Evolutionary conservation across 2,797 vertebrate species (phyloP), one percentile per base, ranked within the genome.

Genomic region (Danionella dracula): DNA sequence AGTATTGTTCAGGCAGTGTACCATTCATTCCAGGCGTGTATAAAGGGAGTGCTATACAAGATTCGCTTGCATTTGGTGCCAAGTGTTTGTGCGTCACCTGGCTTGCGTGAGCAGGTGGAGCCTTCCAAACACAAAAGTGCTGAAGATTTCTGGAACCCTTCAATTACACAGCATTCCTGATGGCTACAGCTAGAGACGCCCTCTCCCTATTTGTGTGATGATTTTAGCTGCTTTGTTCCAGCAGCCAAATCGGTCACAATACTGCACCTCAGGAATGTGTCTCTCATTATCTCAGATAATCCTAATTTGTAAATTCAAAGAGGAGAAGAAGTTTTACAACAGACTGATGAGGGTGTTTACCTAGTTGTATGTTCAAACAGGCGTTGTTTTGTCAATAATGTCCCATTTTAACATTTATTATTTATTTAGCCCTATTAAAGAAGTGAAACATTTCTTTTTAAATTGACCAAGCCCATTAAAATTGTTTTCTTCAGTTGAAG

Each of bases 231-330:
- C 64, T 57, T 57, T 57, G 64, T 66, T 66, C 44, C 21, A 49
- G 15, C 42, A 41, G 16, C 40, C 19, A 48, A 48, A 51, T 31
- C 32, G 21, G 48, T 32, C n/a, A 19, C 12, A 23, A 11, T 50
- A 17, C 10, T 32, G 21, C 23, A 58, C 17, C 23, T 56, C 51
- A 54, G 45, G 23, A 66, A 58, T 69, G 41, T 23, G 34, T 23
- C 10, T 51, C 57, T 69, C 55, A 68, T 75, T 55, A 66, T 48
- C 32, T 51, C 21, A 42, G 61, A 40, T 27, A 57, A 61, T 50
- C 34, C 61, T 42, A 44, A 66, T 51, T 61, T 51, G 13, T 57
- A 34, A 64, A 35, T 60, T 71, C 44, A 38, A 38, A 51, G 29
- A 13, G 50, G 31, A 35, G 20, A 66, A 49, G 45, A 38, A 61